Conservation (phyloP, 2,888 invertebrate species). For the Nymphalis urticae region DNA sequence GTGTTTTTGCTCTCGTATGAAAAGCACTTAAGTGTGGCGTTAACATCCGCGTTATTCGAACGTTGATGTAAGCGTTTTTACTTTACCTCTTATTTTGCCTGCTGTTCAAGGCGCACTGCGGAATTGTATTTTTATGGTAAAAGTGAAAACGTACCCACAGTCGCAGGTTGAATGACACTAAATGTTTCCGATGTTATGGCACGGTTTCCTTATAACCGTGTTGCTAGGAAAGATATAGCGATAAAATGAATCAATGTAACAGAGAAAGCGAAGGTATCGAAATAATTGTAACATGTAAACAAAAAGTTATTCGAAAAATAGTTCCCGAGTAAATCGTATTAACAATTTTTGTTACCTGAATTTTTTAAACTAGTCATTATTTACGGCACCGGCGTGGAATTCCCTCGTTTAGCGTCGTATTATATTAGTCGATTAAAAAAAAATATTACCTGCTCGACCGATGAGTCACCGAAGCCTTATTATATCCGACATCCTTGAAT, state of each 20-base stretch:
- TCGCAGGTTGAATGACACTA: constrained; percentile 39
- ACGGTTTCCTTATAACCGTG: constrained; percentile 30
- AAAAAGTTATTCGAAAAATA: neutral
- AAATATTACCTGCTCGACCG: constrained; percentile 25
- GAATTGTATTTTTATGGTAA: constrained; percentile 66
- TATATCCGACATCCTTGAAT: constrained; percentile 30
- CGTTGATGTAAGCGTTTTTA: constrained; percentile 54
- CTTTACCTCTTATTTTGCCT: constrained; percentile 56
- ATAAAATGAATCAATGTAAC: no score
- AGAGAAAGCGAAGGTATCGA: no score
- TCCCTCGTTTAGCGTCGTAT: neutral
- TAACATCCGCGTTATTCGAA: constrained; percentile 63
- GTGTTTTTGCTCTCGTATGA: constrained; percentile 6
- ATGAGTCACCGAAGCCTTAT: constrained; percentile 26
- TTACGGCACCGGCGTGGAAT: neutral
- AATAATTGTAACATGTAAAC: no score
- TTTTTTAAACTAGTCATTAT: neutral
- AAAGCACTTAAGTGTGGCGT: constrained; percentile 31
- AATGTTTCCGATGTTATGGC: constrained; percentile 30
- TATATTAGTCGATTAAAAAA: constrained; percentile 5
- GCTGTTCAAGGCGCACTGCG: constrained; percentile 50
- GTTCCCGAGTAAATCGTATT: neutral
- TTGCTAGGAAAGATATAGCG: constrained; percentile 11
- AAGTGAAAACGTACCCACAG: constrained; percentile 66
- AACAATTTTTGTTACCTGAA: constrained; percentile 10